phyloP scores from a whole-genome alignment of 2,888 invertebrate genomes.

The Cheilosia soror region DNA sequence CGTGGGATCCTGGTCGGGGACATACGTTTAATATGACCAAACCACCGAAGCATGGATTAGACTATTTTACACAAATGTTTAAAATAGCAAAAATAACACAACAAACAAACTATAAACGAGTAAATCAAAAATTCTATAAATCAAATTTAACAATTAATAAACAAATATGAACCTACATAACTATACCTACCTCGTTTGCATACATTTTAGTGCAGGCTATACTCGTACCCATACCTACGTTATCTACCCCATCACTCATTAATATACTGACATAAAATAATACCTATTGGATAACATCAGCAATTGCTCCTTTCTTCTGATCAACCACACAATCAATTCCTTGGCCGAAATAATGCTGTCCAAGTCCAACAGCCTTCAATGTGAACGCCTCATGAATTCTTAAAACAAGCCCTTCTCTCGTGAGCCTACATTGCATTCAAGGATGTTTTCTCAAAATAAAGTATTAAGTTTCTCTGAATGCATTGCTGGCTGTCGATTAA shows the following conservation, averaged over 20 bases:
- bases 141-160: too few relatives aligned
- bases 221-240: too few relatives aligned
- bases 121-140: too few relatives aligned
- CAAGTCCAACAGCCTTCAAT: neutral
- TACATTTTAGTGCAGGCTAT: too few relatives aligned
- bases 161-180: too few relatives aligned
- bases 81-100: too few relatives aligned
- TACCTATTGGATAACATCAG: neutral
- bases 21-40: too few relatives aligned
- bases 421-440: neutral
- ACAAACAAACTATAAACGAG: too few relatives aligned
- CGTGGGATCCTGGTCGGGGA: too few relatives aligned
- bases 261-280: neutral
- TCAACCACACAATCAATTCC: slow-evolving; percentile 15
- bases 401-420: slow-evolving; percentile 12
- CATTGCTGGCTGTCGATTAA: slow-evolving; percentile 54
- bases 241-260: neutral
- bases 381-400: slow-evolving; percentile 40
- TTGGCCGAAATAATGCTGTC: slow-evolving; percentile 1
- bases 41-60: too few relatives aligned
- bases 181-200: too few relatives aligned
- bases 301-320: slow-evolving; percentile 1
- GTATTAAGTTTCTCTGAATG: slow-evolving; percentile 59
- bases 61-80: too few relatives aligned
- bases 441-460: slow-evolving; percentile 31